phyloP scores from a whole-genome alignment of 2,797 vertebrate species.

The Pantherophis alleghaniensis region DNA sequence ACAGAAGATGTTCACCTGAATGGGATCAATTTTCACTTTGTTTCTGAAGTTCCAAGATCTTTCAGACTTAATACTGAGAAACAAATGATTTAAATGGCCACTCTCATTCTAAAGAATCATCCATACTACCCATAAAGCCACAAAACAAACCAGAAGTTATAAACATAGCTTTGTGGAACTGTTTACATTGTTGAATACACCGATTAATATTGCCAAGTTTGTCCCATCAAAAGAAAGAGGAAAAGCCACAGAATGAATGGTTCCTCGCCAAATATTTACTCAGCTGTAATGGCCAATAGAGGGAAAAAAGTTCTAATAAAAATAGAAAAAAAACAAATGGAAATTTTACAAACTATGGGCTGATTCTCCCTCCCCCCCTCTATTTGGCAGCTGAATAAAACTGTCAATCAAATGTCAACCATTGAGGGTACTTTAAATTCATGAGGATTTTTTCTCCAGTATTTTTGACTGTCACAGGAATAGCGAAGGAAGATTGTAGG shows the following conservation, averaged over 20 bases:
- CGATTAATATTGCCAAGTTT: constrained; percentile 10
- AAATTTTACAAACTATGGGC: neutral
- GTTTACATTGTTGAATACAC: neutral
- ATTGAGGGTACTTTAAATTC: neutral
- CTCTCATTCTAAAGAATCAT: constrained; percentile 1
- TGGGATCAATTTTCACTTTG: neutral
- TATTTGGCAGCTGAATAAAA: neutral
- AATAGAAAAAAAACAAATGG: neutral
- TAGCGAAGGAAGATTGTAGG: neutral
- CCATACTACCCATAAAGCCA: neutral
- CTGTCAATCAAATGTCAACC: neutral
- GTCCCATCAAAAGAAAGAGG: constrained; percentile 17
- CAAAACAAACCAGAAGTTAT: constrained; percentile 11
- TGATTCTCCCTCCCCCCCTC: neutral
- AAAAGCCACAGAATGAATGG: neutral
- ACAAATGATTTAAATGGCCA: neutral
- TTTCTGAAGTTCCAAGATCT: neutral
- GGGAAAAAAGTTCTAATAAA: neutral
- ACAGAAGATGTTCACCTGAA: neutral
- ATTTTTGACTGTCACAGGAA: neutral
- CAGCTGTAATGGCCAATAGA: constrained; percentile 10
- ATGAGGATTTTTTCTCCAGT: neutral
- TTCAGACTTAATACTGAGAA: constrained; percentile 14
- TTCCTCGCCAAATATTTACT: constrained; percentile 21
- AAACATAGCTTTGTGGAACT: constrained; percentile 7